phyloP scores from a whole-genome alignment of 2,797 vertebrate genomes.

The Danio aesculapii region DNA sequence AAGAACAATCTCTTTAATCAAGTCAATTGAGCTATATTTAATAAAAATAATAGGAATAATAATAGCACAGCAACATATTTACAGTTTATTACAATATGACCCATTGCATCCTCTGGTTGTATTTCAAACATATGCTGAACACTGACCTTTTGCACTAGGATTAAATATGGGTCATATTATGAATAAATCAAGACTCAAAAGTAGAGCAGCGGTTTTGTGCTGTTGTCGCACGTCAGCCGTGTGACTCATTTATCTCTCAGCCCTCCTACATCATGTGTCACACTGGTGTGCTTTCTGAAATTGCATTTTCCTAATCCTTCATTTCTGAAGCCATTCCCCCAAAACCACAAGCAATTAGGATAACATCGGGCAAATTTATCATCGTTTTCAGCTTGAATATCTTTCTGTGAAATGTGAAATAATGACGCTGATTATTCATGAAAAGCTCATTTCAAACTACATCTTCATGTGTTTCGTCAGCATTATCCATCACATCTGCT shows the following conservation, averaged over 20 bases:
- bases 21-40: not conserved
- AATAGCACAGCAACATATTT: not conserved
- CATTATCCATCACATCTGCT: slow-evolving; percentile 46
- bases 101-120: not conserved
- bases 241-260: slow-evolving; percentile 43
- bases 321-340: slow-evolving; percentile 57
- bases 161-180: slow-evolving; percentile 7
- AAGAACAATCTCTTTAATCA: not conserved
- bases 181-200: slow-evolving; percentile 29
- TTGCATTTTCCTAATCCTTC: slow-evolving; percentile 64
- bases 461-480: slow-evolving; percentile 51
- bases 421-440: slow-evolving; percentile 62
- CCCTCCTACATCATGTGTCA: slow-evolving; percentile 47
- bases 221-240: slow-evolving; percentile 9
- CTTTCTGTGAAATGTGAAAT: slow-evolving; percentile 59
- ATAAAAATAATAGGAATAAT: not conserved
- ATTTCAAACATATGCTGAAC: slow-evolving; percentile 3
- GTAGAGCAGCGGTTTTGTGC: not conserved
- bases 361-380: slow-evolving; percentile 65
- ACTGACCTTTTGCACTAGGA: slow-evolving; percentile 20
- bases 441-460: slow-evolving; percentile 62
- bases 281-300: slow-evolving; percentile 60
- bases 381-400: slow-evolving; percentile 60
- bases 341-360: slow-evolving; percentile 65
- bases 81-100: not conserved